Base-by-base conservation (phyloP, 2,113 vertebrate genomes). In the Ia io region DNA sequence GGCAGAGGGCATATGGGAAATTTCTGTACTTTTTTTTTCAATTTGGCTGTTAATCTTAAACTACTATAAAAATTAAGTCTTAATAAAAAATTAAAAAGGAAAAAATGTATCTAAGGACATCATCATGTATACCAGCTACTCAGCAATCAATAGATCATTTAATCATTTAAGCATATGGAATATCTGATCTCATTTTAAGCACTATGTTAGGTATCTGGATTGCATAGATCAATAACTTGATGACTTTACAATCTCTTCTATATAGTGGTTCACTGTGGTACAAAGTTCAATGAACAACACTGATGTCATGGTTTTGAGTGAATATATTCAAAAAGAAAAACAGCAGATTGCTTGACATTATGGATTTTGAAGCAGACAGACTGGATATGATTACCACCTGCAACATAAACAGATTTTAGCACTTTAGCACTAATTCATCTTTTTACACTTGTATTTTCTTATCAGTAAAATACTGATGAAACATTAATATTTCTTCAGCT, bases 171-270 rank as follows among this genome's bases (percentile, higher is more conserved):
- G 28, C 23, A 93, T 30, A 74, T 53, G 74, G n/a, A 96, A 40
- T 61, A 4, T 44, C 53, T 84, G 44, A 28, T 88, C n/a, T 90
- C 83, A 65, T 53, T 94, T 93, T 69, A 90, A 70, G 30, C 17
- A 91, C 18, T 67, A 28, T 9, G 23, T n/a, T 86, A 49, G 40
- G n/a, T 67, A 23, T 80, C n/a, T 63, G 16, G 63, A 76, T 91
- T 93, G 71, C 16, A 91, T 22, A 93, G 79, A 82, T 86, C 44
- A 56, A 35, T 70, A 83, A 90, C 35, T 74, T 94, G 28, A 30
- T 82, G 30, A 86, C 2, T 20, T 83, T 74, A n/a, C 2, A 73
- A 1, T 63, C 4, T 70, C 23, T 40, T 71, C 20, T 40, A 25
- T 61, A 91, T 77, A 59, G 71, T 35, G 32, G 2, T 59, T 96